Evolutionary conservation across 2,888 invertebrate genomes (phyloP), one percentile per base, ranked within the genome.

Genomic region (Marasmarcha lunaedactyla): DNA sequence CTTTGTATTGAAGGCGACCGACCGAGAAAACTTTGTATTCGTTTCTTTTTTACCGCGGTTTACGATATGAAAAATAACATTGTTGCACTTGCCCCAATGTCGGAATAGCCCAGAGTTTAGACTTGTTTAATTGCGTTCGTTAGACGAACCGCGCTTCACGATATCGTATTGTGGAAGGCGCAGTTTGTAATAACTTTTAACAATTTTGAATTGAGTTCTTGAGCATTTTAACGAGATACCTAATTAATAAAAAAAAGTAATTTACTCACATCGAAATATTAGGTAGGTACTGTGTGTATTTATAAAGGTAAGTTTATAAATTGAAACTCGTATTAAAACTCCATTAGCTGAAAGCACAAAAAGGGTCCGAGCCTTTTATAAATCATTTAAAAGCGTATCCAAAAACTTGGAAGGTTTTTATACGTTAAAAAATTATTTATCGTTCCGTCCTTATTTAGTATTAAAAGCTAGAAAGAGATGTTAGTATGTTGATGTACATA

Each of bases 31-130:
- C 68, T 78, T 76, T 50, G 48, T 47, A 60, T 62, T 70, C 71
- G 71, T 70, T 78, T 76, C 74, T 77, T 78, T 77, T 78, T 73
- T 59, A 59, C 60, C 66, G 67, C 59, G 67, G 59, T 57, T 50
- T 56, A 54, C 52, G 56, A 56, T 51, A 54, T 54, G 67, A 67
- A 70, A 69, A 71, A 68, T 67, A 68, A 70, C 71, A 71, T 67
- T 73, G 71, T 72, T 62, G 59, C 55, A 58, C 55, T 60, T 58
- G 50, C 46, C 50, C 49, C 46, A 46, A 54, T 54, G 54, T 55
- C 48, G 47, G 48, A 55, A 52, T 57, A 54, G 51, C 40, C 39
- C 40, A 36, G 44, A 46, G 45, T 46, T 46, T 25, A 37, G 46
- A 40, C 39, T 40, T 50, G 30, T 50, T 46, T 50, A 47, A 46